Conservation (phyloP, 1,140 invertebrate species). For the Drosophila busckii region DNA sequence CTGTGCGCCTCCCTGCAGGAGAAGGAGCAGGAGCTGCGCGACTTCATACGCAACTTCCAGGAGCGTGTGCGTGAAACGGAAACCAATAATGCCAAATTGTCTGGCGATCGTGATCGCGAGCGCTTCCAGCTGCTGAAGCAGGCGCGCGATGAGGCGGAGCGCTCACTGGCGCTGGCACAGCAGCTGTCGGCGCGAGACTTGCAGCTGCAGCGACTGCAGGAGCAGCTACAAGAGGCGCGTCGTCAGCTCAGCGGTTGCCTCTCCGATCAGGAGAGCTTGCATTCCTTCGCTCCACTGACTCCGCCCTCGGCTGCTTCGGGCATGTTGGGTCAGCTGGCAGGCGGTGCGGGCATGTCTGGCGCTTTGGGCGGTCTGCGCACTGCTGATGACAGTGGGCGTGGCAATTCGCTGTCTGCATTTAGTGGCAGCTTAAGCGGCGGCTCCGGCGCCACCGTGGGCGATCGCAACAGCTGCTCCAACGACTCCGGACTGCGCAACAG, state of each 20-base stretch:
- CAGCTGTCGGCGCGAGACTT: constrained; percentile 91
- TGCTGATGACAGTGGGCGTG: constrained; percentile 81
- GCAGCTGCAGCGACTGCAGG: constrained; percentile 89
- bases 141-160: constrained; percentile 92
- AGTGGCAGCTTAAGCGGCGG: constrained; percentile 79
- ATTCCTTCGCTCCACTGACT: constrained; percentile 80
- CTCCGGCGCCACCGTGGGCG: constrained; percentile 81
- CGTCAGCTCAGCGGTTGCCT: constrained; percentile 86
- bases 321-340: constrained; percentile 79
- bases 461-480: constrained; percentile 91
- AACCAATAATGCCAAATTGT: constrained; percentile 84
- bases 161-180: constrained; percentile 90
- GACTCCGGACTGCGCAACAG: constrained; percentile 89
- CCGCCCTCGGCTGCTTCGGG: constrained; percentile 74
- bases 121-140: constrained; percentile 92
- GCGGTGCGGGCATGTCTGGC: constrained; percentile 81
- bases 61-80: constrained; percentile 82
- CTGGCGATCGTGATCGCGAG: constrained; percentile 92
- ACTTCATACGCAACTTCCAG: constrained; percentile 96
- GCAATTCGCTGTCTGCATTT: constrained; percentile 78
- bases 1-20: constrained; percentile 95
- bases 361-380: constrained; percentile 79
- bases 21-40: constrained; percentile 94
- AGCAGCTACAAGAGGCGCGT: constrained; percentile 89
- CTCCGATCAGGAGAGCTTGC: constrained; percentile 86